Conservation (phyloP, 2,113 vertebrate genomes). For the Galemys pyrenaicus region DNA sequence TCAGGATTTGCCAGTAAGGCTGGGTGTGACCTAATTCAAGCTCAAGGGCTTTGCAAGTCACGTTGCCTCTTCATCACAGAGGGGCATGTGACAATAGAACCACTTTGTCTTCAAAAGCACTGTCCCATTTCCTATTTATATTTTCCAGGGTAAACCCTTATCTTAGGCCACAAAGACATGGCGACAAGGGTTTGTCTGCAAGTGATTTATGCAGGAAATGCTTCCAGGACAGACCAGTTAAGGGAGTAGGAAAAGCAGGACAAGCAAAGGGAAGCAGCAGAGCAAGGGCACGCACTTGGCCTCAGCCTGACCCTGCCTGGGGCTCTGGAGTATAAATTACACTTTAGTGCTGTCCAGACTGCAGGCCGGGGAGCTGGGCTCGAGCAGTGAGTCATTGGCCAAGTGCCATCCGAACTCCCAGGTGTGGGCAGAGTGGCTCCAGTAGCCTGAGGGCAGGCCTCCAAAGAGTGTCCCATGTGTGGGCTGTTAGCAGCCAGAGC, state of each 20-base stretch:
- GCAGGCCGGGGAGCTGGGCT: background rate
- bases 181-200: background rate
- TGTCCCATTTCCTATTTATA: constrained; percentile 56
- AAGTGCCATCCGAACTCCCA: constrained; percentile 3
- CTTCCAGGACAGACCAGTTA: constrained; percentile 11
- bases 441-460: background rate
- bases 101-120: constrained; percentile 58
- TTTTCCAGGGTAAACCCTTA: constrained; percentile 45
- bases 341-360: background rate
- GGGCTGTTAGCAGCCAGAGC: background rate
- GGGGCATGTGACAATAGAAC: background rate
- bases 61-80: background rate
- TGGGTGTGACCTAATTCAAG: constrained; percentile 24
- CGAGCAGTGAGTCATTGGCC: background rate
- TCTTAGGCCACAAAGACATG: background rate
- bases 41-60: background rate
- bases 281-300: background rate
- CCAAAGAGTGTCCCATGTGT: background rate
- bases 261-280: background rate
- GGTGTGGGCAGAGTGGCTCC: background rate
- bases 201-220: constrained; percentile 11
- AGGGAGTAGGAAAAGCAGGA: background rate
- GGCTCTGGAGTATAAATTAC: background rate
- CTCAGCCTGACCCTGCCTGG: background rate
- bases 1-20: constrained; percentile 11